phyloP scores from a whole-genome alignment of 2,113 vertebrate species.

The Gavialis gangeticus region DNA sequence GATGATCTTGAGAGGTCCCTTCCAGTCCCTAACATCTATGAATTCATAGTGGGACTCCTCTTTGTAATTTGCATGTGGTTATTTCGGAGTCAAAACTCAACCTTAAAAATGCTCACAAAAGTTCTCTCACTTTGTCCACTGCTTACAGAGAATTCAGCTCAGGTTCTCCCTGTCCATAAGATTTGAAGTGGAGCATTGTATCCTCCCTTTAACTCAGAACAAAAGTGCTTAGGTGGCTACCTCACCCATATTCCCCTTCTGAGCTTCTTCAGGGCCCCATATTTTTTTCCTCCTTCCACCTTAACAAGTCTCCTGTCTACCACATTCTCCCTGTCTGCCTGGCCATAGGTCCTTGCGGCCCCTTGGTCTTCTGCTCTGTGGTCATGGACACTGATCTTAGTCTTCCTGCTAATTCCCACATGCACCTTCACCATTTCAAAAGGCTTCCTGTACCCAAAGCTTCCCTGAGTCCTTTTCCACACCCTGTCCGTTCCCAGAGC shows the following conservation, averaged over 20 bases:
- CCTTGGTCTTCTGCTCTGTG: neutral
- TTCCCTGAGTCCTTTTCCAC: neutral
- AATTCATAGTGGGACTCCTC: too few relatives aligned
- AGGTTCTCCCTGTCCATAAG: neutral
- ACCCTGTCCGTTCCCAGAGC: neutral
- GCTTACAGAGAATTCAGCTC: neutral
- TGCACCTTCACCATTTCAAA: neutral
- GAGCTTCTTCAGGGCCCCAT: too few relatives aligned
- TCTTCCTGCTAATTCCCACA: neutral
- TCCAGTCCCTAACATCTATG: too few relatives aligned
- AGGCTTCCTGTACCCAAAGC: neutral
- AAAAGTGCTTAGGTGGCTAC: too few relatives aligned
- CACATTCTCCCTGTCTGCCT: neutral
- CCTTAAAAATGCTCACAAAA: neutral
- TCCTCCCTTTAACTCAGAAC: too few relatives aligned
- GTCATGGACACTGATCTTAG: neutral
- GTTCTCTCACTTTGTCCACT: neutral
- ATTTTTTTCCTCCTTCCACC: neutral
- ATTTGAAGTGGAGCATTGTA: neutral
- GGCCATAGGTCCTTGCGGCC: neutral
- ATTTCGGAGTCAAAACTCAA: neutral
- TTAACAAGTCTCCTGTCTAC: neutral
- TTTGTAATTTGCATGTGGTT: neutral
- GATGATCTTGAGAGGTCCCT: too few relatives aligned
- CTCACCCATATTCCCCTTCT: neutral